phyloP scores from a whole-genome alignment of 1,140 invertebrate species.

The Drosophila saltans region DNA sequence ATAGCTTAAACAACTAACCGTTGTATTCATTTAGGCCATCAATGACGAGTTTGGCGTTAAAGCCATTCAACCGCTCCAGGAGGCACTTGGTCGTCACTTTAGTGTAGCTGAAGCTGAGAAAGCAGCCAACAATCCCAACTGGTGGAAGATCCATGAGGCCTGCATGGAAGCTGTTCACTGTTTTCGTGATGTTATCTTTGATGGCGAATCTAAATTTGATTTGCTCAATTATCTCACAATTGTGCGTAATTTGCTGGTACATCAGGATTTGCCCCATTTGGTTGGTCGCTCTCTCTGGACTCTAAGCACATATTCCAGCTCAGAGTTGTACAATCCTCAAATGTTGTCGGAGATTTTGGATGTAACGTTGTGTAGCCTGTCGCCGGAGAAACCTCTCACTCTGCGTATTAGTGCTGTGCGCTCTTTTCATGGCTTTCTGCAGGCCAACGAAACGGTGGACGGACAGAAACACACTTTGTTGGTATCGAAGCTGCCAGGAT shows the following conservation, averaged over 20 bases:
- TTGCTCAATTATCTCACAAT: conserved; percentile 87
- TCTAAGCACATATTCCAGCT: conserved; percentile 87
- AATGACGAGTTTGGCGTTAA: conserved; percentile 87
- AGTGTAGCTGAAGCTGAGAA: conserved; percentile 85
- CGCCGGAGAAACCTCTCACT: conserved; percentile 72
- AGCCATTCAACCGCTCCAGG: conserved; percentile 86
- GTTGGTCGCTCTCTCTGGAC: conserved; percentile 89
- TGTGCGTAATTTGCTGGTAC: conserved; percentile 78
- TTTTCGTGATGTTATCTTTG: conserved; percentile 85
- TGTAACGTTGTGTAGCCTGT: conserved; percentile 70
- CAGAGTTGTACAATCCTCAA: conserved; percentile 73
- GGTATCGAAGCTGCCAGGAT: conserved; percentile 67
- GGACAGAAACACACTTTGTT: conserved; percentile 69
- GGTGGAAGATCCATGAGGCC: conserved; percentile 92
- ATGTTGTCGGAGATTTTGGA: conserved; percentile 76
- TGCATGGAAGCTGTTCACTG: conserved; percentile 88
- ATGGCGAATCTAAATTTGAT: conserved; percentile 87
- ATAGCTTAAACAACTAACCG: not conserved
- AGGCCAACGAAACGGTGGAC: conserved; percentile 84
- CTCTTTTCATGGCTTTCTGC: conserved; percentile 84
- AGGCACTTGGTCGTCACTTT: conserved; percentile 87
- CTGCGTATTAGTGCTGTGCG: conserved; percentile 75
- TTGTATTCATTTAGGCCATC: conserved; percentile 84
- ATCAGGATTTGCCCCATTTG: conserved; percentile 85
- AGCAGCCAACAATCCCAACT: conserved; percentile 85